Base-by-base conservation (phyloP, 2,113 vertebrate species). In the Megaleporinus macrocephalus region DNA sequence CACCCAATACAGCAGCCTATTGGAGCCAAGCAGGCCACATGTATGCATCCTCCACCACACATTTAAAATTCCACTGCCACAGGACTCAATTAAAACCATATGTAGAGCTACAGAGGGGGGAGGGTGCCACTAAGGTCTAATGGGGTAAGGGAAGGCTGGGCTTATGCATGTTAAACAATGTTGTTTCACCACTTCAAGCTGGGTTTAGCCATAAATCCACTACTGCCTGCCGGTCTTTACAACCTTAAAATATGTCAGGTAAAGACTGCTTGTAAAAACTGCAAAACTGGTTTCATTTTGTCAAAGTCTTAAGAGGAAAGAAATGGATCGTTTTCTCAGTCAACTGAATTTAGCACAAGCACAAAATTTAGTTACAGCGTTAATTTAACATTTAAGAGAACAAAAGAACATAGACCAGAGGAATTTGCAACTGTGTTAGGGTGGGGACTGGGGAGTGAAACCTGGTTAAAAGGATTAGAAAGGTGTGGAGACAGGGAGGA, bases 31-130 rank as follows among this genome's bases (percentile, higher is more conserved):
- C 33, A 65, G 63, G 79, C 82, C 82, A 82, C 82, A 76, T 63
- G 57, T 68, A 76, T 15, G 44, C 57, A 47, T 71, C 41, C 70
- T 51, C 65, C 82, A 68, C 82, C 73, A 69, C 59, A 73, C 72
- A 81, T 83, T 73, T 81, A 83, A 85, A 70, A 86, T 88, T 84
- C 86, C 83, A 82, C 57, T 68, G 79, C 72, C 76, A 84, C 53
- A 72, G 65, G 53, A 75, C 82, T 80, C 84, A 86, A 87, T 86
- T 74, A 89, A 29, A 88, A 84, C 81, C 88, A 89, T 53, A 86
- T 86, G 86, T 72, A 84, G 65, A 57, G 30, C 69, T 55, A 55
- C 66, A 76, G 68, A 65, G 41, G 57, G 29, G 79, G 76, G 69
- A 49, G 55, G 55, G 57, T 73, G 47, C n/a, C 22, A 73, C 73